Percentiles rank a stretch among this genome's conserved stretches.
Conservation (phyloP, 2,113 vertebrate species). For the Carollia perspicillata region DNA sequence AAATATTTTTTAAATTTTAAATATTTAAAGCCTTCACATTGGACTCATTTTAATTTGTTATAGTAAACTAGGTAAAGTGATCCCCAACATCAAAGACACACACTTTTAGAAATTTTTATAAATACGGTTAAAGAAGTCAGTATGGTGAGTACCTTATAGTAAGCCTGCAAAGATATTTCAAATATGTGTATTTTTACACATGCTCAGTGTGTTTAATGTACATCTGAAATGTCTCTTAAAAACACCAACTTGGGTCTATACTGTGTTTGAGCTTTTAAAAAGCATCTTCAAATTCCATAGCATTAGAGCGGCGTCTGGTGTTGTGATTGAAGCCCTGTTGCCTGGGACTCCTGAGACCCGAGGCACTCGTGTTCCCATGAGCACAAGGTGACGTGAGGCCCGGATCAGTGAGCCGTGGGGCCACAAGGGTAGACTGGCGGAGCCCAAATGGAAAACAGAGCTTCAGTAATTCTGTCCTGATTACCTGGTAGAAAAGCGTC, state of each 20-base stretch:
- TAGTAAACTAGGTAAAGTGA: not conserved
- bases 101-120: not conserved
- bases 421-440: not conserved
- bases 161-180: not conserved
- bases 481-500: conserved; percentile 39
- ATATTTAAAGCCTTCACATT: not conserved
- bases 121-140: not conserved
- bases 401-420: not conserved
- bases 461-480: conserved; percentile 54
- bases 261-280: not conserved
- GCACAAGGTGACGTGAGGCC: not conserved
- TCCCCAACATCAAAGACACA: not conserved
- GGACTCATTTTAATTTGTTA: not conserved
- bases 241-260: not conserved
- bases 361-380: not conserved
- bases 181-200: not conserved
- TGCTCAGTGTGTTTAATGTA: not conserved
- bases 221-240: not conserved
- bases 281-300: not conserved
- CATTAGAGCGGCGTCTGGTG: not conserved
- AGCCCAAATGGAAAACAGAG: conserved; percentile 45
- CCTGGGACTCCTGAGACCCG: not conserved
- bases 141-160: not conserved
- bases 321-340: not conserved
- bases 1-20: not conserved